These are phyloP conservation scores for Oreochromis tanganicae DNA, from an alignment of 2,113 vertebrate genomes.

Conservation along the genomic window DNA sequence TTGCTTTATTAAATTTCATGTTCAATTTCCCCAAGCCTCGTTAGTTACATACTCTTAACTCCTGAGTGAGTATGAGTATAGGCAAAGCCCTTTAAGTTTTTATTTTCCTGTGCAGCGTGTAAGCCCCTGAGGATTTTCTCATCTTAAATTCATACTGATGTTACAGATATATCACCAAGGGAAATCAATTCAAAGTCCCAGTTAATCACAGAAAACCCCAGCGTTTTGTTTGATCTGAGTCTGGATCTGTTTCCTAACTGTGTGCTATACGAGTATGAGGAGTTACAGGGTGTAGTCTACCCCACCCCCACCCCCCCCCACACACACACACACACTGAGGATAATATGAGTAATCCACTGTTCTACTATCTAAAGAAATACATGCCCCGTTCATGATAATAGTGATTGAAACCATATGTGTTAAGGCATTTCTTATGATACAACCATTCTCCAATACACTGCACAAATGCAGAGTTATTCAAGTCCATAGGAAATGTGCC, in stretches of 20 bases:
- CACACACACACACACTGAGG: background rate
- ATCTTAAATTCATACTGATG: background rate
- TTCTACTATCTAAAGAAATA: background rate
- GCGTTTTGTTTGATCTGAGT: background rate
- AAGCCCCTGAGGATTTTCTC: background rate
- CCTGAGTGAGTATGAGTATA: background rate
- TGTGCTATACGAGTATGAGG: background rate
- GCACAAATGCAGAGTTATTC: slow-evolving; percentile 26
- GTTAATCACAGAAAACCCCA: background rate
- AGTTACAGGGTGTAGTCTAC: background rate
- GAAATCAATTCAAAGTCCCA: slow-evolving; percentile 7
- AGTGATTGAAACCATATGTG: background rate
- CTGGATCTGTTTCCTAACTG: background rate
- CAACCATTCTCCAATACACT: background rate
- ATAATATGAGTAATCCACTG: background rate
- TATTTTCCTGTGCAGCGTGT: background rate
- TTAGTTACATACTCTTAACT: background rate
- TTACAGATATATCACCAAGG: background rate
- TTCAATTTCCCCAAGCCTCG: background rate
- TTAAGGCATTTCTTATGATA: background rate
- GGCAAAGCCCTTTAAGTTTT: background rate
- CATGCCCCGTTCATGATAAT: background rate
- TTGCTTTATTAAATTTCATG: background rate
- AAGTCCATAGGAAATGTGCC: slow-evolving; percentile 52
- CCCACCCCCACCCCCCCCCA: background rate